A percentile compares a stretch with the other conserved stretches of the same genome.
Conservation (phyloP, 2,888 invertebrate species). For the Stramonita haemastoma region DNA sequence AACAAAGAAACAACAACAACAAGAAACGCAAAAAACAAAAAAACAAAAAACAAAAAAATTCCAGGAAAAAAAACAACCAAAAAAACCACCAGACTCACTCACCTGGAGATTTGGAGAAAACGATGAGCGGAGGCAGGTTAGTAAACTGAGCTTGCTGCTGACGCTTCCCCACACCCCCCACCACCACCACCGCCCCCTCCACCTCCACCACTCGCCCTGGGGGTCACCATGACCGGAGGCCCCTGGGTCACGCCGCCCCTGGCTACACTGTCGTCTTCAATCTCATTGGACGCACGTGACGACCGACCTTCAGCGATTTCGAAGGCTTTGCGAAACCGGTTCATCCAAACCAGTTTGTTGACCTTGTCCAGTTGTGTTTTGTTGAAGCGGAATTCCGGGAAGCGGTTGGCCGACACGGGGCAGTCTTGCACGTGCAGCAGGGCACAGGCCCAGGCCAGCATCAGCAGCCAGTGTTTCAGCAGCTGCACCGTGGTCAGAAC, state of each 20-base stretch:
- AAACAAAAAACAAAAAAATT: too few species aligned
- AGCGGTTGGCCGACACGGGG: background rate
- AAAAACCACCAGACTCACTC: background rate
- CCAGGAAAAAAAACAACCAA: too few species aligned
- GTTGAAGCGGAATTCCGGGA: background rate
- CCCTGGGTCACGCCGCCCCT: background rate
- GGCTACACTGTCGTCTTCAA: background rate
- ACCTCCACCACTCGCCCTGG: background rate
- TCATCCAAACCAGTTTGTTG: constrained; percentile 21
- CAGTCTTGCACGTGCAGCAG: background rate
- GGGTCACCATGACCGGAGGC: background rate
- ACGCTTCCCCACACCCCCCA: background rate
- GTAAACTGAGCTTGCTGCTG: background rate
- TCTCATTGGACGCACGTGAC: background rate
- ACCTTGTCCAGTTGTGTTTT: background rate
- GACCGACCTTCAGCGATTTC: background rate
- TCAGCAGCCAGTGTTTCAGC: background rate
- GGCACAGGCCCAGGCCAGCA: background rate
- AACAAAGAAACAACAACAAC: too few species aligned
- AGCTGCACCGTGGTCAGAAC: background rate
- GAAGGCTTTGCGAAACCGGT: background rate
- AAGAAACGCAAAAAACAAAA: too few species aligned
- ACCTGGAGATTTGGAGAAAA: constrained; percentile 8
- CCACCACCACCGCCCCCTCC: background rate
- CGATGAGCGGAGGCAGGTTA: background rate